Evolutionary conservation across 1,140 invertebrate species (phyloP), one percentile per base, ranked within the genome.

Genomic region (Armadillidium nasatum): DNA sequence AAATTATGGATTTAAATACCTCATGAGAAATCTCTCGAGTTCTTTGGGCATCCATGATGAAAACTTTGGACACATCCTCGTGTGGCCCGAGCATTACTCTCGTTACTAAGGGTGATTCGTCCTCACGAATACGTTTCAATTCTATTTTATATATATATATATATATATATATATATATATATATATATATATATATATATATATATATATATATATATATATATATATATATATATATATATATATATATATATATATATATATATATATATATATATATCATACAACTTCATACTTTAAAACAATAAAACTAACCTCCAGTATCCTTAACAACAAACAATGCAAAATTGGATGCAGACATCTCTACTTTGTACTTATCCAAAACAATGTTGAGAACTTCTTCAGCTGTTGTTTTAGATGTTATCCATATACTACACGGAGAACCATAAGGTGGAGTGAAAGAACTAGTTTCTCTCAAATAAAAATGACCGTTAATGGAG

Each of bases 401-500:
- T 44, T 72, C 73, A 76, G 89, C 88, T 22, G 91, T 91, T 78
- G 89, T 92, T 45, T 94, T 91, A 74, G 93, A 85, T 75, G 91
- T 93, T 9, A 92, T 91, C 89, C 91, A 94, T 0, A 95, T 93
- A 79, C 90, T 93, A 87, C 93, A 94, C 80, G 92, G 90, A 80
- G 91, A 94, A 19, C 92, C 93, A 82, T 92, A 88, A 0, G 92
- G 92, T 0, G 93, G 93, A 4, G 92, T 94, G 82, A 94, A 95
- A 77, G 93, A 92, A 83, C 91, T 93, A 0, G 93, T 94, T 86
- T 94, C 92, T 73, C 92, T 88, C 84, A 94, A 92, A 83, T 94
- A 95, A 84, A 91, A 93, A 84, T 95, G 93, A 0, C 93, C 93
- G 84, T 94, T 95, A 44, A 94, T 94, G 0, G 93, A 94, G 80